A percentile compares a stretch with the other conserved stretches of the same genome.
phyloP scores from a whole-genome alignment of 2,888 invertebrate species.

The Andricus curvator region DNA sequence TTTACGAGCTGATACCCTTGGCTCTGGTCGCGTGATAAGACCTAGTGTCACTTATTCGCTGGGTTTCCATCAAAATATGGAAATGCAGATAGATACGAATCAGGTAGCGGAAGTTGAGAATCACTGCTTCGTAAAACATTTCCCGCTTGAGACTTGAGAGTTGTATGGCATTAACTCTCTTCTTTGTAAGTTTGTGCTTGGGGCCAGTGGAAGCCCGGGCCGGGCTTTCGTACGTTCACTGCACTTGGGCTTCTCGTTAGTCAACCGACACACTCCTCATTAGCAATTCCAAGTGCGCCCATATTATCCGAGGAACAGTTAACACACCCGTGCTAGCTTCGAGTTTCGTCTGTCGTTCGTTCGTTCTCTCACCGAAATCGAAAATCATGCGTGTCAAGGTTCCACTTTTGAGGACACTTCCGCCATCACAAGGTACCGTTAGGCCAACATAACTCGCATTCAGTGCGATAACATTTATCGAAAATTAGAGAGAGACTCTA shows the following conservation, averaged over 20 bases:
- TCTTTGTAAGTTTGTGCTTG: slow-evolving; percentile 37
- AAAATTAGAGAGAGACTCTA: neutral
- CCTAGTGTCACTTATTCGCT: neutral
- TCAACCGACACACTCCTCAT: slow-evolving; percentile 40
- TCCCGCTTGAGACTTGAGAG: slow-evolving; percentile 27
- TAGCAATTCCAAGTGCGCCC: slow-evolving; percentile 40
- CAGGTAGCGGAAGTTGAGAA: slow-evolving; percentile 23
- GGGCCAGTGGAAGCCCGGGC: slow-evolving; percentile 30
- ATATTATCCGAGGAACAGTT: slow-evolving; percentile 36
- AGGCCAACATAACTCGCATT: neutral
- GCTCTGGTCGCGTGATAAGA: neutral
- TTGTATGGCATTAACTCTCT: slow-evolving; percentile 28
- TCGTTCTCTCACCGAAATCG: slow-evolving; percentile 15
- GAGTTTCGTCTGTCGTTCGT: neutral
- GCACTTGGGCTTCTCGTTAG: slow-evolving; percentile 37
- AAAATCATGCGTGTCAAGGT: slow-evolving; percentile 34
- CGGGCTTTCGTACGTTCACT: slow-evolving; percentile 17
- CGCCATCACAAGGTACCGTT: slow-evolving; percentile 22
- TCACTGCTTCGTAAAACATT: slow-evolving; percentile 19
- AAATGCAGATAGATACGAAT: neutral
- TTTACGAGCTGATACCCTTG: slow-evolving; percentile 19
- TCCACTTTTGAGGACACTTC: slow-evolving; percentile 29
- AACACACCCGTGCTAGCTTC: slow-evolving; percentile 12
- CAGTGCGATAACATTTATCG: slow-evolving; percentile 9
- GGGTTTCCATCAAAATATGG: slow-evolving; percentile 3